These are phyloP conservation scores for Larimichthys crocea DNA, from an alignment of 2,113 vertebrate genomes.

Conservation along the genomic window DNA sequence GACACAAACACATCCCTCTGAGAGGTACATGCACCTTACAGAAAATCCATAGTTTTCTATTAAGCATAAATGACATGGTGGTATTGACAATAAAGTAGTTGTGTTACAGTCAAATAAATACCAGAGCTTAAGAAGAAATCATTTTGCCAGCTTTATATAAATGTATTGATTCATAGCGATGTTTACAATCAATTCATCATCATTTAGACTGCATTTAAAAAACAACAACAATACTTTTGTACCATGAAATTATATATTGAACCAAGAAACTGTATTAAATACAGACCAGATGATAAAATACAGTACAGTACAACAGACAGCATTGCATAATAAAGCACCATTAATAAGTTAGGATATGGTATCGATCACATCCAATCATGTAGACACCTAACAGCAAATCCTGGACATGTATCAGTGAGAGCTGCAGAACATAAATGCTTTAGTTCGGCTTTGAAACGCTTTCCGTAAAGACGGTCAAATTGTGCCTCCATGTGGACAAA, in stretches of 20 bases:
- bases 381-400: background rate
- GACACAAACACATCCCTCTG: background rate
- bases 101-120: background rate
- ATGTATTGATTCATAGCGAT: background rate
- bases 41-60: background rate
- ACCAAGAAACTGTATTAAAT: background rate
- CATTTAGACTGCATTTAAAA: background rate
- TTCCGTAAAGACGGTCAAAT: background rate
- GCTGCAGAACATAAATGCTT: background rate
- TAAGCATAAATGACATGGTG: background rate
- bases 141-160: background rate
- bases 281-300: background rate
- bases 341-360: background rate
- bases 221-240: background rate
- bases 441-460: background rate
- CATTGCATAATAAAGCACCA: background rate
- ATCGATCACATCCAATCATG: background rate
- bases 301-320: background rate
- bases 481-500: conserved; percentile 48
- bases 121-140: background rate
- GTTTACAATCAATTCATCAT: background rate
- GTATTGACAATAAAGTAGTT: background rate
- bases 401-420: background rate
- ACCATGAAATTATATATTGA: background rate
- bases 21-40: background rate